Evolutionary conservation across 2,113 vertebrate species (phyloP).

Genomic region (Recurvirostra avosetta): DNA sequence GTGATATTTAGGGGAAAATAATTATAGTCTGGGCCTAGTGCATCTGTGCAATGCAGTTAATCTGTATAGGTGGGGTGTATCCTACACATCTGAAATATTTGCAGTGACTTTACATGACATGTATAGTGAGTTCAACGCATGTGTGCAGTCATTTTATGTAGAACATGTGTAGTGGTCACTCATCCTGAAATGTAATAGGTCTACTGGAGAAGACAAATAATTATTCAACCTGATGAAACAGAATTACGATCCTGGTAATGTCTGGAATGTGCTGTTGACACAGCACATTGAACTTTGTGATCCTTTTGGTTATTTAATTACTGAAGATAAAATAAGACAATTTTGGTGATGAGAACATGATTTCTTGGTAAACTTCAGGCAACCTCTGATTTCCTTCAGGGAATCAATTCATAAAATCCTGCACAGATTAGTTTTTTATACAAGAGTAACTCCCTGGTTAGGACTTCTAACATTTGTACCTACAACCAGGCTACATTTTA

Average conservation of each 20-base stretch:
- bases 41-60: neutral
- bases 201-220: neutral
- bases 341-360: neutral
- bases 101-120: neutral
- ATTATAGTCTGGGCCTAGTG: neutral
- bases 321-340: neutral
- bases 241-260: neutral
- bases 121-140: neutral
- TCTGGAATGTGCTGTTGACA: neutral
- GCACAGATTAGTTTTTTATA: neutral
- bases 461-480: neutral
- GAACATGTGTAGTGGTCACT: rapidly evolving
- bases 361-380: neutral
- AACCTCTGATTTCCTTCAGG: neutral
- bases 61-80: neutral
- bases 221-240: neutral
- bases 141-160: neutral
- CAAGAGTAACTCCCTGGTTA: neutral
- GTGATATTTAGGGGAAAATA: neutral
- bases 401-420: neutral
- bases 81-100: neutral
- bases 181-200: neutral
- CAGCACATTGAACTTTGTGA: neutral
- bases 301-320: neutral
- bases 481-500: neutral